These are phyloP conservation scores for Sarcophaga caerulescens DNA, from an alignment of 2,888 invertebrate genomes.

Conservation along the genomic window DNA sequence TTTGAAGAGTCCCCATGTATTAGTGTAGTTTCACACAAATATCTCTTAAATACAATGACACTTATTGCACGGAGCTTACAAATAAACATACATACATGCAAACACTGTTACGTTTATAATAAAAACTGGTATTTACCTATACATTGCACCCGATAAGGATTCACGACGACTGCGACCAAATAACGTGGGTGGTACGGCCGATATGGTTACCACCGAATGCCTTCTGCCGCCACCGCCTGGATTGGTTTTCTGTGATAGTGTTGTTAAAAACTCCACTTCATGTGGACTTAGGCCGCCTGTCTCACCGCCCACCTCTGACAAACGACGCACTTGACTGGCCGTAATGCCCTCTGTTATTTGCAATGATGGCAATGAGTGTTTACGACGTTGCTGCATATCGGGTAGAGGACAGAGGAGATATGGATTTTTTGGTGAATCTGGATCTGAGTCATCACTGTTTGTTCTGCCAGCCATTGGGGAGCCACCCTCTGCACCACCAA, in stretches of 20 bases:
- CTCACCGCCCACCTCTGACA: slow-evolving; percentile 90
- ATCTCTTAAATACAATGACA: background rate
- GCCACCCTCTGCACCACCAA: slow-evolving; percentile 85
- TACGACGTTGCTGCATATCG: slow-evolving; percentile 87
- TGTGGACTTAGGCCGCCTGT: slow-evolving; percentile 88
- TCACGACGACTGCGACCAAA: slow-evolving; percentile 91
- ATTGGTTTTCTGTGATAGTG: slow-evolving; percentile 85
- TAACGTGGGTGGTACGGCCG: slow-evolving; percentile 89
- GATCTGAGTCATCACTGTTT: slow-evolving; percentile 85
- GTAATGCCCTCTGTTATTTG: slow-evolving; percentile 92
- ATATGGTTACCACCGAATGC: slow-evolving; percentile 93
- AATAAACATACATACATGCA: background rate
- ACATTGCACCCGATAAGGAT: slow-evolving; percentile 89
- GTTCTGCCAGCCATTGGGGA: slow-evolving; percentile 76
- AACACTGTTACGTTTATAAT: background rate
- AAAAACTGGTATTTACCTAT: slow-evolving; percentile 75
- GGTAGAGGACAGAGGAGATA: slow-evolving; percentile 91
- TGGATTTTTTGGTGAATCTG: slow-evolving; percentile 90
- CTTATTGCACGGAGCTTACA: background rate
- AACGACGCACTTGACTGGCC: slow-evolving; percentile 91
- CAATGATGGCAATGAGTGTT: slow-evolving; percentile 92
- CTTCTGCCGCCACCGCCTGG: slow-evolving; percentile 89
- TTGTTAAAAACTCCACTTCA: slow-evolving; percentile 92
- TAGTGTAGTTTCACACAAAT: too few species aligned
- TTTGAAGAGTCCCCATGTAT: too few species aligned